Base-by-base conservation (phyloP, 2,888 invertebrate genomes). In the Drosophila flavopinicola region DNA sequence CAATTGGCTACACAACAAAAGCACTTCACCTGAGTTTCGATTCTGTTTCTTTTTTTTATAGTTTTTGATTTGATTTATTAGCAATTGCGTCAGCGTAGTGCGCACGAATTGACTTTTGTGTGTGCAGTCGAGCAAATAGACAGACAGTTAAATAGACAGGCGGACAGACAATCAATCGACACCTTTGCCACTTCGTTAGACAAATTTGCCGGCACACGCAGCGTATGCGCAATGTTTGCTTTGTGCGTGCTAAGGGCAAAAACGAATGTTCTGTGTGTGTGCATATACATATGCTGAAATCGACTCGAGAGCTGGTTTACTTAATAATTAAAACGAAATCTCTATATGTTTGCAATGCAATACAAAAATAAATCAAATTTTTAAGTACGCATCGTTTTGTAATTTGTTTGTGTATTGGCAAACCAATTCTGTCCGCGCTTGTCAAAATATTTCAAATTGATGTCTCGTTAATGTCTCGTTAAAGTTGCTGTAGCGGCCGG, bases 371-470 rank as follows among this genome's bases (percentile, higher is more conserved):
- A 53, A 53, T 47, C 47, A 1, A 11, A 20, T 47, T 41, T 47
- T 53, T 44, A 49, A 59, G 45, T 59, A 44, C 44, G 11, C 7
- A 20, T 13, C 7, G n/a, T 38, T 44, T 54, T 63, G 61, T 67
- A 57, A 52, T 53, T 32, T 23, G 6, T 25, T 38, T 35, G 35
- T 25, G 33, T 39, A 23, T 47, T 45, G 61, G 37, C 54, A 63
- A 75, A 75, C 63, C 67, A 82, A 66, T 67, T 66, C 73, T 75
- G 70, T 75, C 71, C 53, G 56, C 70, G 47, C 63, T 53, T 84
- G 83, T 83, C 83, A 84, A 84, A 82, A 84, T 78, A 84, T 64
- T 66, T 78, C 65, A 67, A 78, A 76, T 66, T 78, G 59, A 78
- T 74, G 79, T 68, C 63, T 66, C 59, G 68, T 78, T 79, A 74